Base-by-base conservation (phyloP, 1,140 invertebrate genomes). In the Calosoma granatense region DNA sequence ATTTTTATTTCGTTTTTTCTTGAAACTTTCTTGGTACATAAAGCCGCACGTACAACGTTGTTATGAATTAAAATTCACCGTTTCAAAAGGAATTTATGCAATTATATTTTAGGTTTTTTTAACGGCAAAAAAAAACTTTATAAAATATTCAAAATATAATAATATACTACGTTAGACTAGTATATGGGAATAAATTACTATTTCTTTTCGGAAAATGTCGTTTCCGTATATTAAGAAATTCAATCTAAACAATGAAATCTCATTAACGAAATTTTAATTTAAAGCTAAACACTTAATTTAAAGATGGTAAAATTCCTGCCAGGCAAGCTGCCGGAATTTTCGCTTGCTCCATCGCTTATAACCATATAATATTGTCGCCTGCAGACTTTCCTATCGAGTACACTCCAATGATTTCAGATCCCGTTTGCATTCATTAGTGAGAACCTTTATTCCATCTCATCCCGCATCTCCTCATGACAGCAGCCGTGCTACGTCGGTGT, bases 281-380 rank as follows among this genome's bases (percentile, higher is more conserved):
- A 47, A 47, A 47, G 6, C 41, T 9, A 47, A 47, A 47, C 17
- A 17, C 41, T 12, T 17, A 17, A 12, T 47, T 47, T 47, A 47
- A 47, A 47, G 15, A 47, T 12, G 41, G 17, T 17, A 47, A 47
- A 47, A 47, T 47, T 47, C 41, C 41, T 47, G 15, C 17, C 17
- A 11, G 6, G 6, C 15, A 47, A 6, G 26, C 26, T 30, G 26
- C 26, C 6, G 6, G 41, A 12, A 47, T 17, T n/a, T 47, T 47
- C 6, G 41, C 4, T 17, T 47, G 41, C 41, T 12, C 15, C 3
- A 17, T 9, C 41, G 41, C 6, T 6, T 17, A 47, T 47, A 47
- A 47, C 41, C 41, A 47, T 47, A 47, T 47, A 47, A 47, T 47
- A 47, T 47, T 47, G 41, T 47, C 41, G 41, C 41, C 41, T 47